Conservation (phyloP, 2,888 invertebrate genomes). For the Phortica okadai region DNA sequence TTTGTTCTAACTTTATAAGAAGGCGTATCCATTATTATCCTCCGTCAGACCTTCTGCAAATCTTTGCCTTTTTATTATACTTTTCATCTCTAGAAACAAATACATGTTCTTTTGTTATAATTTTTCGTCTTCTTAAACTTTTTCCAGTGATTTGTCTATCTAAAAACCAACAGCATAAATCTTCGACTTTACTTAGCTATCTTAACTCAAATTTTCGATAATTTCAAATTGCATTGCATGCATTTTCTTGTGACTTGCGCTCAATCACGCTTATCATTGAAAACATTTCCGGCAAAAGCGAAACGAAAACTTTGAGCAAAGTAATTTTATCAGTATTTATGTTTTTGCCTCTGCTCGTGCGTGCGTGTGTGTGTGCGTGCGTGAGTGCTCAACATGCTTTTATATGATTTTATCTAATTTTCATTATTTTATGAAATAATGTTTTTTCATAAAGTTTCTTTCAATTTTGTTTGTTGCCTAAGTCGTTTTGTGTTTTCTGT, state of each 20-base stretch:
- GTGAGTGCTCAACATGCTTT: conserved; percentile 12
- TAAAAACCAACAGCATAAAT: too few relatives aligned
- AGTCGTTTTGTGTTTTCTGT: conserved; percentile 39
- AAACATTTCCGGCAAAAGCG: background rate
- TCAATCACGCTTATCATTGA: background rate
- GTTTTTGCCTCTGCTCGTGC: background rate
- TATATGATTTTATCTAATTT: conserved; percentile 39
- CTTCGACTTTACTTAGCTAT: too few relatives aligned
- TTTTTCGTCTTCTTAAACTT: too few relatives aligned
- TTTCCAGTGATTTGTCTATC: too few relatives aligned
- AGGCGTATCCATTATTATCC: too few relatives aligned
- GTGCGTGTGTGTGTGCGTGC: conserved; percentile 13
- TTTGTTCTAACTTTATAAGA: too few relatives aligned
- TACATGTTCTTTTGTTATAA: too few relatives aligned
- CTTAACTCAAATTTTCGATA: background rate
- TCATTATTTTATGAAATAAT: conserved; percentile 65
- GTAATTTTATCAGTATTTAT: background rate
- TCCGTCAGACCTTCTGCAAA: too few relatives aligned
- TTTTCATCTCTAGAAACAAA: too few relatives aligned
- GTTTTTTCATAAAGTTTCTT: conserved; percentile 56
- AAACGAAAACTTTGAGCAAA: background rate
- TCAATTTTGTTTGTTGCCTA: background rate
- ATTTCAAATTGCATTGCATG: background rate
- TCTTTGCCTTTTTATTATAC: too few relatives aligned
- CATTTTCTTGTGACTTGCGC: background rate